A percentile compares a stretch with the other conserved stretches of the same genome.
Conservation (phyloP, 2,888 invertebrate species). For the Ganaspis brasiliensis region DNA sequence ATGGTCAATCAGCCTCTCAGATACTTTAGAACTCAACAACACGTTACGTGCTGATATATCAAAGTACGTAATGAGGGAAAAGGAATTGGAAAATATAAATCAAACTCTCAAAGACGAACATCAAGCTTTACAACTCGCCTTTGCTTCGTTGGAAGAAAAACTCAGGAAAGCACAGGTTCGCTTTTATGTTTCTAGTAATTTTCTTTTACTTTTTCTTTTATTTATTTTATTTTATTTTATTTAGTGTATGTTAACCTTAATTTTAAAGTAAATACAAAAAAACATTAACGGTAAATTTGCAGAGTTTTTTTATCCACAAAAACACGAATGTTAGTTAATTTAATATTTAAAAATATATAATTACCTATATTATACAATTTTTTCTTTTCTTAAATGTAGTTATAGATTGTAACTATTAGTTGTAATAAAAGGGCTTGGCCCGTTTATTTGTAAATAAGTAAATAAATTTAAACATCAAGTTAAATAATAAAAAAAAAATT, state of each 20-base stretch:
- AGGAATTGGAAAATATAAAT: constrained; percentile 91
- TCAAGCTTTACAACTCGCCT: constrained; percentile 95
- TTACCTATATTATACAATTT: too few species aligned
- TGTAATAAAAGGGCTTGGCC: too few species aligned
- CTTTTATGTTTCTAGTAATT: constrained; percentile 18
- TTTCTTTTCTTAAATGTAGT: too few species aligned
- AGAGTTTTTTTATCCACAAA: too few species aligned
- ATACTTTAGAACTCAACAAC: constrained; percentile 85
- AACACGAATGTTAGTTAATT: too few species aligned
- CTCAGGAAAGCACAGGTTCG: constrained; percentile 89
- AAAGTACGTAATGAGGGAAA: constrained; percentile 87
- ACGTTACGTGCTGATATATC: constrained; percentile 88
- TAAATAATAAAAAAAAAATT: too few species aligned
- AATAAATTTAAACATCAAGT: too few species aligned
- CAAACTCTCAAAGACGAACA: constrained; percentile 96
- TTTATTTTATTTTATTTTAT: constrained; percentile 19
- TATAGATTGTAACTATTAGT: too few species aligned
- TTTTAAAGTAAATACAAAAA: too few species aligned
- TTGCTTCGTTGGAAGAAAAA: constrained; percentile 94
- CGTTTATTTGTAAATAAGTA: too few species aligned
- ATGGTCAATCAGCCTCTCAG: constrained; percentile 84
- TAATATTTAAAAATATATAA: too few species aligned
- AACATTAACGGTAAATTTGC: too few species aligned
- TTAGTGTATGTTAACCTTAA: not conserved
- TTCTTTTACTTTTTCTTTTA: constrained; percentile 42